phyloP scores from a whole-genome alignment of 2,797 vertebrate species.

The Melanotaenia nigrans region DNA sequence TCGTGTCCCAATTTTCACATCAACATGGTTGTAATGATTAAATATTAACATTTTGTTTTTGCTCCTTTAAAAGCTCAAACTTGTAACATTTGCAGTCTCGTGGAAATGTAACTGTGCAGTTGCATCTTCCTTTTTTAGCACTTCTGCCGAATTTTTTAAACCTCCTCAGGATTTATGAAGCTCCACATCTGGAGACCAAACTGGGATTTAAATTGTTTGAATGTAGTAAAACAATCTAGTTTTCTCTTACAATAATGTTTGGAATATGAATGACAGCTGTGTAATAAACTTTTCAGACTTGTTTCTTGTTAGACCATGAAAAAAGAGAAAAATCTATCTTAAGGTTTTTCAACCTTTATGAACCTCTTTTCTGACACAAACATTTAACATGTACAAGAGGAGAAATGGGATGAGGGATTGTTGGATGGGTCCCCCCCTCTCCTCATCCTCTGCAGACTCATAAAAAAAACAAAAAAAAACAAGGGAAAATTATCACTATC shows the following conservation, averaged over 20 bases:
- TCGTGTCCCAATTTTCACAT: neutral
- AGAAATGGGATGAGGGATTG: constrained; percentile 1
- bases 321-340: constrained; percentile 9
- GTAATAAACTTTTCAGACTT: constrained; percentile 44
- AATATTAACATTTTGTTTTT: neutral
- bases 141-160: neutral
- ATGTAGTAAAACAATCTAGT: constrained; percentile 35
- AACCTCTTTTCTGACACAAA: neutral
- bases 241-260: constrained; percentile 46
- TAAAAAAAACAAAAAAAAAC: constrained; percentile 30
- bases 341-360: constrained; percentile 2
- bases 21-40: neutral
- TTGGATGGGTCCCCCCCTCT: neutral
- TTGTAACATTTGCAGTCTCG: neutral
- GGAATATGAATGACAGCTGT: constrained; percentile 48
- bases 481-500: constrained; percentile 13
- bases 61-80: neutral
- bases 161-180: constrained; percentile 32
- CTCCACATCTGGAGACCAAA: constrained; percentile 12
- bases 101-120: neutral
- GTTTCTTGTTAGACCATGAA: constrained; percentile 29
- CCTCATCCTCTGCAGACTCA: neutral
- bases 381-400: neutral
- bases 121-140: neutral
- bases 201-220: constrained; percentile 28